These are phyloP conservation scores for Sialis fuliginosa DNA, from an alignment of 2,888 invertebrate genomes.

Conservation along the genomic window DNA sequence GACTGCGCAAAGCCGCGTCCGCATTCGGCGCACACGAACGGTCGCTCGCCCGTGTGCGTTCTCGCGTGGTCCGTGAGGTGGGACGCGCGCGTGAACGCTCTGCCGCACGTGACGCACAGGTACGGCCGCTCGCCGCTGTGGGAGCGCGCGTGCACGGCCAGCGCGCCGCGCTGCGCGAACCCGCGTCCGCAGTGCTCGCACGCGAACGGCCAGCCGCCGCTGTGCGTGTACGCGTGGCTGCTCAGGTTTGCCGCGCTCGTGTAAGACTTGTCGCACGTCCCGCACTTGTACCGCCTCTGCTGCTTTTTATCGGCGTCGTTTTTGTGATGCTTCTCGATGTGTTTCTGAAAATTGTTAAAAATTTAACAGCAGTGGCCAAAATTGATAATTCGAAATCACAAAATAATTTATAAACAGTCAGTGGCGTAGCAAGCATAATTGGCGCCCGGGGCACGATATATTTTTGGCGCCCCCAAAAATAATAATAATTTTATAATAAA, in stretches of 20 bases:
- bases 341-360: not conserved
- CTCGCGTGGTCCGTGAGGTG: slow-evolving; percentile 12
- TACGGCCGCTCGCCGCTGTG: slow-evolving; percentile 12
- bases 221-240: slow-evolving; percentile 11
- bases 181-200: slow-evolving; percentile 10
- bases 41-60: slow-evolving; percentile 11
- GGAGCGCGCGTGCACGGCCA: slow-evolving; percentile 11
- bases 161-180: slow-evolving; percentile 14
- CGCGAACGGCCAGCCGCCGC: slow-evolving; percentile 16
- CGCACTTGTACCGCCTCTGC: slow-evolving; percentile 6
- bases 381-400: no score
- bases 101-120: slow-evolving; percentile 14
- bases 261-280: slow-evolving; percentile 9
- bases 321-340: slow-evolving; percentile 1
- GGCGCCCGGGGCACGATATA: no score
- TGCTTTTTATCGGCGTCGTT: slow-evolving; percentile 1
- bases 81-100: slow-evolving; percentile 12
- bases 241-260: slow-evolving; percentile 10
- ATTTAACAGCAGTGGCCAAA: not conserved
- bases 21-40: slow-evolving; percentile 12
- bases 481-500: no score
- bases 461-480: no score
- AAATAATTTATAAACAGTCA: no score
- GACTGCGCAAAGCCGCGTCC: slow-evolving; percentile 13
- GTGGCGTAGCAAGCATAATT: no score